Conservation (phyloP, 23 tunicate genomes). For the Aplidium turbinatum region DNA sequence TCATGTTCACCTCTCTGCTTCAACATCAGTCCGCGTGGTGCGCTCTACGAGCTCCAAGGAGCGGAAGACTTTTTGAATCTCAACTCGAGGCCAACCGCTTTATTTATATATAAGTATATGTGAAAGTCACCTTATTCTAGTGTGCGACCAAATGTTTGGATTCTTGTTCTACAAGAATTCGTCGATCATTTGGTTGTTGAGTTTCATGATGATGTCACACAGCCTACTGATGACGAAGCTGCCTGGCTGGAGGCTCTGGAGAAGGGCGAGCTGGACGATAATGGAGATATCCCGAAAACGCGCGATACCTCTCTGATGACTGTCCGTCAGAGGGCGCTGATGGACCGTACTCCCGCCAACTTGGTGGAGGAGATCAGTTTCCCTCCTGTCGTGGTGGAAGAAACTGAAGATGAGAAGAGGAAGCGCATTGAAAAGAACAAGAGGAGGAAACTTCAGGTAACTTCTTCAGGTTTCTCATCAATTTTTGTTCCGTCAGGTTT, state of each 20-base stretch:
- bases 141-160: no score
- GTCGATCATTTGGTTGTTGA: no score
- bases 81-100: no score
- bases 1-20: no score
- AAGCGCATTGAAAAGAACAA: slow-evolving; percentile 66
- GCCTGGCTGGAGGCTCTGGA: slow-evolving; percentile 81
- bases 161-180: no score
- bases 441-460: slow-evolving; percentile 61
- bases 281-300: slow-evolving; percentile 70
- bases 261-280: slow-evolving; percentile 82
- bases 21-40: no score
- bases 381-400: slow-evolving; percentile 27
- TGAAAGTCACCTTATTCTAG: no score
- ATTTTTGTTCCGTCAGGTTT: no score
- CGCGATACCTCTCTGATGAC: slow-evolving; percentile 62
- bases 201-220: no score
- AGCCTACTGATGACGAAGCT: slow-evolving; percentile 88
- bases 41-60: no score
- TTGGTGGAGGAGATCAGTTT: slow-evolving; percentile 34
- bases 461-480: background rate
- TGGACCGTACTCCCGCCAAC: slow-evolving; percentile 36
- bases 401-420: slow-evolving; percentile 64
- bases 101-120: no score
- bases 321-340: slow-evolving; percentile 69
- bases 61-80: no score